Conservation (phyloP, 2,113 vertebrate species). For the Scomber colias region DNA sequence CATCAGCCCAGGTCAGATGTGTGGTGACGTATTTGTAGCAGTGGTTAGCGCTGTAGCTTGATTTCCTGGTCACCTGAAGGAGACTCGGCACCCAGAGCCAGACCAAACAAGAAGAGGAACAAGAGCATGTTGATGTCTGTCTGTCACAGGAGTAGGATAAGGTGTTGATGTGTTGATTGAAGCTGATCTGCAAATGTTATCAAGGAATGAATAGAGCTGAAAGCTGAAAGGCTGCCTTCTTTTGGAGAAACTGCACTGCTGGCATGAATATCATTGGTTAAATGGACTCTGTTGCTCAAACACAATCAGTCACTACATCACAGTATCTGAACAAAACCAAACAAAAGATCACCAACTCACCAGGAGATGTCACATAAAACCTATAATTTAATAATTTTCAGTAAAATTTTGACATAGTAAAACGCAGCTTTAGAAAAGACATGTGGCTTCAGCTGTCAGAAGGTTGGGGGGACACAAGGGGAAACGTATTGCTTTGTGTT, state of each 20-base stretch:
- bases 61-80: not conserved
- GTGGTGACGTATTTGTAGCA: constrained; percentile 39
- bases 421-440: constrained; percentile 81
- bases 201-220: not conserved
- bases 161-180: not conserved
- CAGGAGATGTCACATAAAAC: constrained; percentile 78
- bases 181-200: not conserved
- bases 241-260: constrained; percentile 26
- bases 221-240: not conserved
- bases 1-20: constrained; percentile 34
- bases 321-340: not conserved
- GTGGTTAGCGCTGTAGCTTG: not conserved
- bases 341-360: constrained; percentile 20
- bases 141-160: not conserved
- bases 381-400: constrained; percentile 80
- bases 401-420: constrained; percentile 81
- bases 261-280: constrained; percentile 17
- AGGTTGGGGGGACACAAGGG: constrained; percentile 55
- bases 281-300: not conserved
- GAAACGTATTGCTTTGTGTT: constrained; percentile 78
- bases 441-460: constrained; percentile 62
- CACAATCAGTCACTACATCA: not conserved
- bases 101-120: constrained; percentile 8
- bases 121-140: constrained; percentile 24
- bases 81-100: constrained; percentile 35